A percentile compares a stretch with the other conserved stretches of the same genome.
These are phyloP conservation scores for Tupiocoris notatus DNA, from an alignment of 2,888 invertebrate species.

Conservation along the genomic window DNA sequence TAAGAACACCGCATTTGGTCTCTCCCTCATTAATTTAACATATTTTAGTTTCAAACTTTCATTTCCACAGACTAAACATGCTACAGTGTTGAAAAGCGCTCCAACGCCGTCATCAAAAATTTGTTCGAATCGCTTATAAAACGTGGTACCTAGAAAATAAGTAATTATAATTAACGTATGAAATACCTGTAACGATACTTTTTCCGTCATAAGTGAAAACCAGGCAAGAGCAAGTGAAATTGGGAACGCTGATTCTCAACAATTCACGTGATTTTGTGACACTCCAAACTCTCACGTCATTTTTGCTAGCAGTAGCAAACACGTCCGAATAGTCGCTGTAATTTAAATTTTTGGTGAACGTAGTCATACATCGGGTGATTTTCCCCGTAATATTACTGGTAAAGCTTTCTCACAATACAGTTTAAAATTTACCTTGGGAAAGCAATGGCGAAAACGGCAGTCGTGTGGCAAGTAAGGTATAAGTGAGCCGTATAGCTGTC, in stretches of 20 bases:
- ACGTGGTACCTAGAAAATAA: too few species aligned
- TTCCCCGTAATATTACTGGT: too few species aligned
- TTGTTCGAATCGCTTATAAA: too few species aligned
- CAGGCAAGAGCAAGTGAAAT: slow-evolving; percentile 78
- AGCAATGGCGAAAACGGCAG: slow-evolving; percentile 73
- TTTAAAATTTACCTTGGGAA: slow-evolving; percentile 91
- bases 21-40: too few species aligned
- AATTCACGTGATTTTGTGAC: slow-evolving; percentile 72
- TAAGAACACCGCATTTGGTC: too few species aligned
- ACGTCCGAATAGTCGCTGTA: slow-evolving; percentile 74
- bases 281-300: slow-evolving; percentile 86
- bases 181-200: slow-evolving; percentile 76
- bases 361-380: too few species aligned
- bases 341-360: slow-evolving; percentile 47
- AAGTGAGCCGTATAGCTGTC: slow-evolving; percentile 67
- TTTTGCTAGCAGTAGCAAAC: slow-evolving; percentile 81
- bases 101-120: too few species aligned
- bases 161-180: too few species aligned
- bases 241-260: slow-evolving; percentile 79
- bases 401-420: too few species aligned
- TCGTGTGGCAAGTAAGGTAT: slow-evolving; percentile 78
- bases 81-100: too few species aligned
- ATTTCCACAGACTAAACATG: too few species aligned
- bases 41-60: too few species aligned
- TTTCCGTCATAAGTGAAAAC: slow-evolving; percentile 77